These are phyloP conservation scores for Cantharis rustica DNA, from an alignment of 2,888 invertebrate genomes.

Conservation along the genomic window DNA sequence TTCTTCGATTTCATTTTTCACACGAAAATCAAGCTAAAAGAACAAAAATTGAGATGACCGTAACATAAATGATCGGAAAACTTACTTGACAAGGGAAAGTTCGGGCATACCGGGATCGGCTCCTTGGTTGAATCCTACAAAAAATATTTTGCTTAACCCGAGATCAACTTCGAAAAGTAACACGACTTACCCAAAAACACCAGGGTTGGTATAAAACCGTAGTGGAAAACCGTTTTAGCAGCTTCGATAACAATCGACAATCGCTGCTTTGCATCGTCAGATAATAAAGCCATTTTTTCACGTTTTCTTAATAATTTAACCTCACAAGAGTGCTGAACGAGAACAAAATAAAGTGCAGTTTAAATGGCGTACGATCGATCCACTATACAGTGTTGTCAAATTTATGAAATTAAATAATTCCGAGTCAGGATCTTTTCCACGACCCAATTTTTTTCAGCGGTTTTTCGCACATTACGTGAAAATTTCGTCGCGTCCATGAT, in stretches of 20 bases:
- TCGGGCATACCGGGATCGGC: conserved; percentile 74
- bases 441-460: no score
- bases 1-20: neutral
- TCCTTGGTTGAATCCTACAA: conserved; percentile 68
- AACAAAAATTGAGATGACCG: neutral
- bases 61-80: neutral
- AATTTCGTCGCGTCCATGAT: no score
- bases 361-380: neutral
- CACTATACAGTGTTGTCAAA: neutral
- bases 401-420: no score
- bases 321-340: neutral
- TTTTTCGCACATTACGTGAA: no score
- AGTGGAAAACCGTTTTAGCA: conserved; percentile 68
- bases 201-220: conserved; percentile 72
- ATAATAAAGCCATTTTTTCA: conserved; percentile 53
- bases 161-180: neutral
- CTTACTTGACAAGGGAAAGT: conserved; percentile 61
- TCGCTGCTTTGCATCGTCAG: conserved; percentile 65
- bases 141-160: conserved; percentile 3
- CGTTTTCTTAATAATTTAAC: neutral
- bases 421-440: no score
- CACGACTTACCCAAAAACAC: conserved; percentile 65
- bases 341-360: neutral
- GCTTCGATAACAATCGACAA: conserved; percentile 63
- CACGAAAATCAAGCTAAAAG: neutral